A percentile compares a stretch with the other conserved stretches of the same genome.
phyloP scores from a whole-genome alignment of 53 echinoderm and acorn worm genomes.

The Patiria pectinifera region DNA sequence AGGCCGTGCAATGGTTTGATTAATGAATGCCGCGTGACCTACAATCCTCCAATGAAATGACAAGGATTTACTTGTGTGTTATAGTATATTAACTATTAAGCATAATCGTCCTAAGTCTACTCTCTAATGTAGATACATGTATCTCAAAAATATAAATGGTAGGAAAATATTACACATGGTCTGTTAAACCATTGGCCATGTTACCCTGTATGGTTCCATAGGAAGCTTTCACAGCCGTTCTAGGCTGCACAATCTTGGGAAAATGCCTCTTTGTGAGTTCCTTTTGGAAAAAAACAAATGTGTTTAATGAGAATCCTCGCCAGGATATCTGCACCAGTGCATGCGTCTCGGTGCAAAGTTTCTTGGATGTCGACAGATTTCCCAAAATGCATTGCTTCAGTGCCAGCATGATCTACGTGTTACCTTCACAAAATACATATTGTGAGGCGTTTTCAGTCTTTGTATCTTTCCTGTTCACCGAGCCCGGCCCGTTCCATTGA shows the following conservation, averaged over 20 bases:
- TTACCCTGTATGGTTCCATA: not conserved
- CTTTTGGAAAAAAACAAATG: not conserved
- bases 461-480: not conserved
- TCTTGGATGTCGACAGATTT: no score
- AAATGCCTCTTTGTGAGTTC: not conserved
- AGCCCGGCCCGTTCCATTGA: slow-evolving; percentile 80
- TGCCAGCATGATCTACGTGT: slow-evolving; percentile 7
- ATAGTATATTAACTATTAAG: no score
- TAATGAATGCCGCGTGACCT: no score
- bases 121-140: not conserved
- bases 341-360: no score
- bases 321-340: no score
- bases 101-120: no score
- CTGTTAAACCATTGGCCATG: not conserved
- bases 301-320: no score
- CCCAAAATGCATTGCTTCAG: no score
- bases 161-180: not conserved
- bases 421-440: slow-evolving; percentile 39
- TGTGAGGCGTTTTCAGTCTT: slow-evolving; percentile 37
- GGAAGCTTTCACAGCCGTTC: not conserved
- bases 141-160: not conserved
- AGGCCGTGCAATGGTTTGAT: no score
- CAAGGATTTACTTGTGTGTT: no score
- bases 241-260: not conserved
- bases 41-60: no score